Conservation (phyloP, 2,888 invertebrate species). For the Thymelicus acteon region DNA sequence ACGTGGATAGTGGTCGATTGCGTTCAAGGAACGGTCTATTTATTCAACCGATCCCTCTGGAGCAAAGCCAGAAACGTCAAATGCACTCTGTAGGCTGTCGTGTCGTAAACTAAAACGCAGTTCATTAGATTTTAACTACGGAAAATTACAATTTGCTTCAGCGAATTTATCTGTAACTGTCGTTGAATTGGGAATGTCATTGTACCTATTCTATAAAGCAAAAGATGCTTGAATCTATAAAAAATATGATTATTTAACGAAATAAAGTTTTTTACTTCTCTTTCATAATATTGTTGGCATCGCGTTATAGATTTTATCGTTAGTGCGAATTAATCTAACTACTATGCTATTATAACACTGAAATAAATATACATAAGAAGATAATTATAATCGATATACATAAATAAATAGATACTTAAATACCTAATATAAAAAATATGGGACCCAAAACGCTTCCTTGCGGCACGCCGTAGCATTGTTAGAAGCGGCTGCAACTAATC, state of each 20-base stretch:
- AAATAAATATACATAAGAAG: slow-evolving; percentile 38
- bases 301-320: neutral
- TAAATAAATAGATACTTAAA: slow-evolving; percentile 49
- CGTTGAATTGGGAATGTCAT: neutral
- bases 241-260: too few relatives aligned
- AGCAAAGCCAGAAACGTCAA: slow-evolving; percentile 45
- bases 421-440: slow-evolving; percentile 45
- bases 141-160: slow-evolving; percentile 20
- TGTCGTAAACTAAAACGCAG: slow-evolving; percentile 37
- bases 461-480: slow-evolving; percentile 57
- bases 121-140: slow-evolving; percentile 32
- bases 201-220: too few relatives aligned
- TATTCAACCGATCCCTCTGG: slow-evolving; percentile 46
- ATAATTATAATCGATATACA: slow-evolving; percentile 41
- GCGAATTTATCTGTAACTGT: neutral
- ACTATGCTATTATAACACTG: slow-evolving; percentile 1
- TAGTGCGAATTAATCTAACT: slow-evolving; percentile 20
- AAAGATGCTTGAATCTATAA: too few relatives aligned
- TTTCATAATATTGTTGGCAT: neutral
- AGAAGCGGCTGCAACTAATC: slow-evolving; percentile 61
- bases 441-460: slow-evolving; percentile 55
- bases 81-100: slow-evolving; percentile 43
- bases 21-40: slow-evolving; percentile 50
- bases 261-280: neutral
- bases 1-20: slow-evolving; percentile 38